Evolutionary conservation across 2,888 invertebrate species (phyloP).

Genomic region (Strigamia crassipes): DNA sequence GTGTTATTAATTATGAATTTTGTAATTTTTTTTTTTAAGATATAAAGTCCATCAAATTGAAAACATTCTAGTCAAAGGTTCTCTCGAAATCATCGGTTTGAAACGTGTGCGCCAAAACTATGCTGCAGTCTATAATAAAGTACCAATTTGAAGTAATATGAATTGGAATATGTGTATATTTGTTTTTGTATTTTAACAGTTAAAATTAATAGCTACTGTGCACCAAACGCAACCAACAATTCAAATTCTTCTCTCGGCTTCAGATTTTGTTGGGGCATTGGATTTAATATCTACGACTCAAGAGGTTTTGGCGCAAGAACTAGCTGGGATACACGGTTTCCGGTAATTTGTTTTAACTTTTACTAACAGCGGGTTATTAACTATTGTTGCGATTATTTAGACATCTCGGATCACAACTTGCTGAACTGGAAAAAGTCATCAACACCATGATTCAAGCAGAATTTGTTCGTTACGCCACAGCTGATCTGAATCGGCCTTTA

Average conservation of each 20-base stretch:
- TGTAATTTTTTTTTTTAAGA: slow-evolving; percentile 55
- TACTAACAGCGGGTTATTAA: neutral
- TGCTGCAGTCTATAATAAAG: slow-evolving; percentile 58
- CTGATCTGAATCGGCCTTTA: slow-evolving; percentile 85
- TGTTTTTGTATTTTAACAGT: slow-evolving; percentile 55
- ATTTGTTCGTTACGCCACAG: slow-evolving; percentile 86
- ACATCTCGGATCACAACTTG: slow-evolving; percentile 91
- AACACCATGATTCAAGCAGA: slow-evolving; percentile 96
- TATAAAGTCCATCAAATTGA: slow-evolving; percentile 78
- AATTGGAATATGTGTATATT: neutral
- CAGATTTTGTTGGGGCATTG: slow-evolving; percentile 95
- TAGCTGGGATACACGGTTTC: slow-evolving; percentile 91
- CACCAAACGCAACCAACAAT: slow-evolving; percentile 98
- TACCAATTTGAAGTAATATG: slow-evolving; percentile 50
- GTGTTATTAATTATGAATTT: neutral
- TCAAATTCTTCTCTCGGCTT: slow-evolving; percentile 88
- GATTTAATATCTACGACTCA: slow-evolving; percentile 96
- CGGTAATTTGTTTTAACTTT: slow-evolving; percentile 60
- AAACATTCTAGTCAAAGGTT: slow-evolving; percentile 75
- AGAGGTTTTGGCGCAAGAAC: slow-evolving; percentile 85
- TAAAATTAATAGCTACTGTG: slow-evolving; percentile 91
- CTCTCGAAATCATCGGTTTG: slow-evolving; percentile 72
- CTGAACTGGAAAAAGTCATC: slow-evolving; percentile 92
- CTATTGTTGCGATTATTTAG: slow-evolving; percentile 60
- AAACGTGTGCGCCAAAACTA: slow-evolving; percentile 57